These are phyloP conservation scores for Mustela nigripes DNA, from an alignment of 2,113 vertebrate genomes.

Conservation along the genomic window DNA sequence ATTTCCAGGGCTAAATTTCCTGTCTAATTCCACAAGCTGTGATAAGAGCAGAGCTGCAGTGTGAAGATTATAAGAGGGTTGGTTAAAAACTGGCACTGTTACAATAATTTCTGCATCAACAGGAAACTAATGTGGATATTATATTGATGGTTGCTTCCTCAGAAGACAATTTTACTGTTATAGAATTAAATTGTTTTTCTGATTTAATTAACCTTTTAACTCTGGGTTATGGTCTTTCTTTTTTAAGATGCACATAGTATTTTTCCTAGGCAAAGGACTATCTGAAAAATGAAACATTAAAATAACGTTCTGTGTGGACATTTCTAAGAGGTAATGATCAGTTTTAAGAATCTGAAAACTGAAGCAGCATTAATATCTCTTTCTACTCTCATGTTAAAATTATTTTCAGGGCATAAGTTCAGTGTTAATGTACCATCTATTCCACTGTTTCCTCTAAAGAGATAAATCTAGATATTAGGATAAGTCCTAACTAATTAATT, in stretches of 20 bases:
- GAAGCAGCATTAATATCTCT: conserved; percentile 55
- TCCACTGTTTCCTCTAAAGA: conserved; percentile 62
- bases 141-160: conserved; percentile 89
- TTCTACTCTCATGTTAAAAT: conserved; percentile 53
- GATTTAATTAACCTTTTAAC: conserved; percentile 85
- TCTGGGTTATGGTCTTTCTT: conserved; percentile 82
- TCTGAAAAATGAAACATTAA: conserved; percentile 71
- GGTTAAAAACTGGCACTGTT: conserved; percentile 85
- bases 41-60: conserved; percentile 89
- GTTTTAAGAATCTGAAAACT: background rate
- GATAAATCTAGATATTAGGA: conserved; percentile 53
- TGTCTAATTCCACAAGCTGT: conserved; percentile 86
- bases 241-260: conserved; percentile 84
- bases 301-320: conserved; percentile 19
- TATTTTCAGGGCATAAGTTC: conserved; percentile 60
- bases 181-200: conserved; percentile 87
- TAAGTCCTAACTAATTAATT: conserved; percentile 60
- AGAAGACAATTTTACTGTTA: conserved; percentile 86
- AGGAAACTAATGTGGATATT: conserved; percentile 91
- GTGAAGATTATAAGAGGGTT: conserved; percentile 87
- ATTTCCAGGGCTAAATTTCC: conserved; percentile 88
- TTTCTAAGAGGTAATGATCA: conserved; percentile 35
- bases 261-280: conserved; percentile 71
- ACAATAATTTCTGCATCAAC: conserved; percentile 90
- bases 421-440: conserved; percentile 36